Base-by-base conservation (phyloP, 1,140 invertebrate genomes). In the Littorina saxatilis region DNA sequence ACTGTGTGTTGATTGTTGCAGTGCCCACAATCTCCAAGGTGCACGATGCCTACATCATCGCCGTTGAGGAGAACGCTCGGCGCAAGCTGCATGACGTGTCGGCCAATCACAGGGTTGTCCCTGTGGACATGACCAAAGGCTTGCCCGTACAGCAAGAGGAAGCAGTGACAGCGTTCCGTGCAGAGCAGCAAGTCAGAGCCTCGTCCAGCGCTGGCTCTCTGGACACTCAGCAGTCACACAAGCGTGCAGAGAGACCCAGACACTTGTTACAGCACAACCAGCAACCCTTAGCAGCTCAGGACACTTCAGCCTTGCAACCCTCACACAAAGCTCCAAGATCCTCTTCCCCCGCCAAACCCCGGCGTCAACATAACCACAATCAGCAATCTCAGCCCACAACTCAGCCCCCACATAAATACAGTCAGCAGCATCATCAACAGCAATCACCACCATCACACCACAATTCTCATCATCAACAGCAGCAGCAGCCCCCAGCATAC, bases 1-100 rank as follows among this genome's bases (percentile, higher is more conserved):
- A n/a, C n/a, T n/a, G n/a, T n/a, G n/a, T n/a, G n/a, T n/a, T n/a
- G n/a, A n/a, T 68, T 93, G 90, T 94, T 95, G 85, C 95, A 98
- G 97, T 97, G 91, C 95, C 96, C 43, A 94, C 95, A 86, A 96
- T 96, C 93, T 93, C 93, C 84, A 96, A 96, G 91, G 96, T 99
- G 86, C 96, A 98, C 92, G 97, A 99, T 96, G 97, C 97, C 77
- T 99, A 98, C 94, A 96, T 98, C 93, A 98, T 99, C 92, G 97
- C 97, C 74, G 97, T 99, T 87, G 98, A 99, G 94, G 96, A 98
- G 94, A 93, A 96, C 93, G 96, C 95, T 83, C 93, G 96, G 87
- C 96, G 98, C 93, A 95, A 97, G 88, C 94, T 99, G 90, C 96
- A 98, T 93, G 95, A 96, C 87, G 94, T 98, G 86, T 96, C 97